Percentiles rank a stretch among this genome's conserved stretches.
phyloP scores from a whole-genome alignment of 2,797 vertebrate species.

The Sebastes melanostomus region DNA sequence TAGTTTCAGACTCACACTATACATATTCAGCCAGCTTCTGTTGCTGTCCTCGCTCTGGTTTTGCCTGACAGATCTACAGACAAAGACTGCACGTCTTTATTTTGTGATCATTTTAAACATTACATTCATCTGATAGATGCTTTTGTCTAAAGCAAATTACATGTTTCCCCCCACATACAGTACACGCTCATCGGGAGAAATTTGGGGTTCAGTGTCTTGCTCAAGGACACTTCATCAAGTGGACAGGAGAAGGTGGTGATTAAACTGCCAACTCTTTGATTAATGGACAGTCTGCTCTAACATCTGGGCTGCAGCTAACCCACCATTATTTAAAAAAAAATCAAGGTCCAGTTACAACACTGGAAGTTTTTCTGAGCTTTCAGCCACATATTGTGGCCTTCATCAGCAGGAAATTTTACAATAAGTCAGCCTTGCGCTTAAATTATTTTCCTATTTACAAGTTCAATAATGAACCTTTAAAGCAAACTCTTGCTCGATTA shows the following conservation, averaged over 20 bases:
- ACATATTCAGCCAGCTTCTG: constrained; percentile 5
- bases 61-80: not conserved
- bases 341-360: not conserved
- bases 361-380: not conserved
- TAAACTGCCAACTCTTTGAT: not conserved
- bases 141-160: not conserved
- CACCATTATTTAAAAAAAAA: not conserved
- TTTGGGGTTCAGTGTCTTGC: not conserved
- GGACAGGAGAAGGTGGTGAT: not conserved
- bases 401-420: not conserved
- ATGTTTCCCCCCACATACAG: not conserved
- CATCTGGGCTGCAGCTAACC: not conserved
- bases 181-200: not conserved
- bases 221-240: not conserved
- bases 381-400: not conserved
- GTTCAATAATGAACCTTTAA: not conserved
- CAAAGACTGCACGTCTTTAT: not conserved
- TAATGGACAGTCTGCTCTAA: not conserved
- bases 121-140: not conserved
- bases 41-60: not conserved
- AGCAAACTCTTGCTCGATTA: not conserved
- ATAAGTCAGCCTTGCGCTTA: not conserved
- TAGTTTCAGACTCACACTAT: not conserved
- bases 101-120: not conserved
- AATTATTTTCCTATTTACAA: not conserved